phyloP scores from a whole-genome alignment of 2,797 vertebrate species.

The Malacoctenus gilli region DNA sequence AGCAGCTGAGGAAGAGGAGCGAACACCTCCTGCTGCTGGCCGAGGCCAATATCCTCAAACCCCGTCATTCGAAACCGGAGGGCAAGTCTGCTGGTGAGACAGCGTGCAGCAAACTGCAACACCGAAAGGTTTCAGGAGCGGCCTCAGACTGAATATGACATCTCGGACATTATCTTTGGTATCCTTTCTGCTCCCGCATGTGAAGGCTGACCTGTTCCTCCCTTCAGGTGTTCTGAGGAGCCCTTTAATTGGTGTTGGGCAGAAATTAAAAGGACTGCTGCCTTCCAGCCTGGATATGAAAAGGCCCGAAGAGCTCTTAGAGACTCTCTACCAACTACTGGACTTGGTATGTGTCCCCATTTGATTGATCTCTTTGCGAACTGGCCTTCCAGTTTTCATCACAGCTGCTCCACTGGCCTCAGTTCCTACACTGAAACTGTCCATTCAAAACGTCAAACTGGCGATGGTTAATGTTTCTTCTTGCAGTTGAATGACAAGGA shows the following conservation, averaged over 20 bases:
- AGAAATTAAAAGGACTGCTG: slow-evolving; percentile 79
- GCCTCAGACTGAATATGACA: too few relatives aligned
- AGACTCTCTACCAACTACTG: slow-evolving; percentile 81
- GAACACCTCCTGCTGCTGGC: slow-evolving; percentile 84
- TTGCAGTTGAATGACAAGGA: slow-evolving; percentile 92
- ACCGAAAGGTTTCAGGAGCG: not conserved
- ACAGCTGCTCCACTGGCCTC: too few relatives aligned
- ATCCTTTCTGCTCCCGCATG: too few relatives aligned
- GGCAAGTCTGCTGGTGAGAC: slow-evolving; percentile 48
- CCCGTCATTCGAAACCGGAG: slow-evolving; percentile 62
- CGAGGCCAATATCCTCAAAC: slow-evolving; percentile 76
- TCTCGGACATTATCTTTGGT: too few relatives aligned
- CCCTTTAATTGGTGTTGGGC: slow-evolving; percentile 70
- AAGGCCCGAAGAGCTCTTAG: slow-evolving; percentile 74
- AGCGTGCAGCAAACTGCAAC: not conserved
- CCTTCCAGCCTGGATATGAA: slow-evolving; percentile 73
- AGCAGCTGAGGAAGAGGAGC: slow-evolving; percentile 88
- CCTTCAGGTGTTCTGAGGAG: slow-evolving; percentile 53
- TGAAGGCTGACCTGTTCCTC: not conserved
- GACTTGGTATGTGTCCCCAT: slow-evolving; percentile 82
- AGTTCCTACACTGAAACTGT: too few relatives aligned
- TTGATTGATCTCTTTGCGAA: not conserved
- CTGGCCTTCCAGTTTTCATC: too few relatives aligned
- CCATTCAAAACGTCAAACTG: too few relatives aligned
- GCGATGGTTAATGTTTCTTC: slow-evolving; percentile 13